A percentile compares a stretch with the other conserved stretches of the same genome.
Conservation (phyloP, 2,888 invertebrate genomes). For the Rotaria macrura region DNA sequence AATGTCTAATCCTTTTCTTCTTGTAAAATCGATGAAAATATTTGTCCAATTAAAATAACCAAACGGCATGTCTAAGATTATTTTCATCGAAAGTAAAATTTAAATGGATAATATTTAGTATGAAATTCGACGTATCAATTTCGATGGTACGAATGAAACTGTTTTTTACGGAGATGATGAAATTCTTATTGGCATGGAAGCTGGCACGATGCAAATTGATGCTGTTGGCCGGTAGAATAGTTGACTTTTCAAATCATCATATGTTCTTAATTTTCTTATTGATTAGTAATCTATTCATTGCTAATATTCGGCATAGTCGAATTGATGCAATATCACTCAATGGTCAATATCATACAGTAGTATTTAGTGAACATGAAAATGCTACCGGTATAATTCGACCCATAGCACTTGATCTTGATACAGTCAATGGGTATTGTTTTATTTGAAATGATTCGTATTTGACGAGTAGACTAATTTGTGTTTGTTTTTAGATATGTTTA, state of each 20-base stretch:
- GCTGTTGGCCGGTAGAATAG: not conserved
- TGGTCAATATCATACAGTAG: constrained; percentile 70
- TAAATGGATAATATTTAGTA: too few species aligned
- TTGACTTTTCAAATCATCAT: not conserved
- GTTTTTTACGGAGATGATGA: constrained; percentile 18
- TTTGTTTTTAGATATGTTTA: constrained; percentile 62
- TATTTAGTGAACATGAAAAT: constrained; percentile 68
- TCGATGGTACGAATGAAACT: constrained; percentile 22
- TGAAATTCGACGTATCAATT: constrained; percentile 25
- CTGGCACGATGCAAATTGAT: constrained; percentile 6
- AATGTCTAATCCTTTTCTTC: too few species aligned
- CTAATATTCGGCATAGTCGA: constrained; percentile 20
- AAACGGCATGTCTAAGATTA: too few species aligned
- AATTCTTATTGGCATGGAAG: constrained; percentile 1
- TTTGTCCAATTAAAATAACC: too few species aligned
- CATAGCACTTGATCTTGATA: constrained; percentile 74
- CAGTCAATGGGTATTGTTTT: constrained; percentile 65
- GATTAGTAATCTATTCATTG: constrained; percentile 22
- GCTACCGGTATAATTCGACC: constrained; percentile 75
- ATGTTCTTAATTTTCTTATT: not conserved
- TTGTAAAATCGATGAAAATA: too few species aligned
- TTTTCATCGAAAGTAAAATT: too few species aligned
- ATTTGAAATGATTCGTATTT: constrained; percentile 38
- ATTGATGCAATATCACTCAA: constrained; percentile 52
- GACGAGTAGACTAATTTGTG: not conserved